Base-by-base conservation (phyloP, 1,140 invertebrate genomes). In the Drosophila tropicalis region DNA sequence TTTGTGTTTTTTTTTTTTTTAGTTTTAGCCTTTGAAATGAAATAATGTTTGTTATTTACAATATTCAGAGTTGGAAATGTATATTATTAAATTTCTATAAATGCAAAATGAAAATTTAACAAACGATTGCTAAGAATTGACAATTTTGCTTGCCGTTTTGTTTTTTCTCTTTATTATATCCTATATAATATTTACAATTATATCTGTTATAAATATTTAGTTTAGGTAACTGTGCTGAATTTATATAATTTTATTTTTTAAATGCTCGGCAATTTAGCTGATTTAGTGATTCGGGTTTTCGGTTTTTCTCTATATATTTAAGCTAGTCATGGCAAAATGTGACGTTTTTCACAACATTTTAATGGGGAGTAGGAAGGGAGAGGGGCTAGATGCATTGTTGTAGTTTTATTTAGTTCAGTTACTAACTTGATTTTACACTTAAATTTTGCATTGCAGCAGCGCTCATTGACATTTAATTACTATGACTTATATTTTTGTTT, bases 181-280 rank as follows among this genome's bases (percentile, higher is more conserved):
- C 44, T 51, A 51, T 51, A 72, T 62, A 83, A 65, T 85, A 85
- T 85, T 75, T 85, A 85, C 81, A 85, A 62, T 58, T 29, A 41
- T 72, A 47, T 68, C 61, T 65, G 15, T 41, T 58, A 85, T 47
- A 41, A 79, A 72, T 76, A 72, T 65, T 71, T 66, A 70, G 67
- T 79, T 72, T 76, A 79, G 79, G 69, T 83, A 82, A 87, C 83
- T 83, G 79, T 82, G 80, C 80, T 61, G 51, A 61, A 41, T 78
- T 55, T 60, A 25, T 36, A 66, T 62, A n/a, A 25, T n/a, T 15
- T 62, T 15, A 32, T 66, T 62, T 39, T 58, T 79, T 75, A 60
- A 40, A 62, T 66, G n/a, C 51, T 70, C 15, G 55, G 44, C 54
- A 76, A 62, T 57, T 51, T 51, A 51, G 44, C 44, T 69, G 36